Percentiles rank a stretch among this genome's conserved stretches.
Conservation (phyloP, 2,797 vertebrate species). For the Enteromius argenteus region DNA sequence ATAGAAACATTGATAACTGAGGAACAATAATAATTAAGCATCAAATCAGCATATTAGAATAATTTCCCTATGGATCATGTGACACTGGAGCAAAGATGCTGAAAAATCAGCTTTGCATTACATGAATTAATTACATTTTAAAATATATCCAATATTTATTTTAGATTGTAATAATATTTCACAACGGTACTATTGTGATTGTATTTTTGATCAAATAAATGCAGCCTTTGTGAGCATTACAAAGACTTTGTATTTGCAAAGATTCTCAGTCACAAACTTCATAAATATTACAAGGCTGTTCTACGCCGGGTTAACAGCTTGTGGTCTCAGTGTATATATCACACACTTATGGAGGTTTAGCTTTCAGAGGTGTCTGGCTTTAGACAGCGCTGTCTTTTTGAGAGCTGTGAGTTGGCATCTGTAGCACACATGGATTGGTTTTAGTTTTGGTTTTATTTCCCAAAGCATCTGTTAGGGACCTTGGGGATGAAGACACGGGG, state of each 20-base stretch:
- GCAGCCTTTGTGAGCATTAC: not conserved
- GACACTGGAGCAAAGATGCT: not conserved
- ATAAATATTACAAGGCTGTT: not conserved
- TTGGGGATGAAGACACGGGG: not conserved
- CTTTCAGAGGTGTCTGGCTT: not conserved
- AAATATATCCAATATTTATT: not conserved
- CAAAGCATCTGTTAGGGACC: constrained; percentile 42
- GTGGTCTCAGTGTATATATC: not conserved
- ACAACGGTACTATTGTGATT: not conserved
- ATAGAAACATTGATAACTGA: not conserved
- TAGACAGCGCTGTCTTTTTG: not conserved
- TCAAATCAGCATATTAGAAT: not conserved
- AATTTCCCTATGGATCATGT: not conserved
- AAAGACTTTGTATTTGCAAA: not conserved
- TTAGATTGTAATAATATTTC: not conserved
- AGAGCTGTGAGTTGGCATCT: constrained; percentile 29
- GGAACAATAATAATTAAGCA: not conserved
- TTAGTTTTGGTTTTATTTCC: constrained; percentile 32
- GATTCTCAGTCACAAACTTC: not conserved
- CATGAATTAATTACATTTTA: not conserved
- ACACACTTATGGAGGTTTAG: not conserved
- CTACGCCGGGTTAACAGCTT: not conserved
- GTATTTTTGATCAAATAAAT: not conserved
- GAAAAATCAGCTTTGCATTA: not conserved
- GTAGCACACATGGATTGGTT: constrained; percentile 19